A percentile compares a stretch with the other conserved stretches of the same genome.
Evolutionary conservation across 2,113 vertebrate genomes (phyloP).

Genomic region (Urocitellus parryii): DNA sequence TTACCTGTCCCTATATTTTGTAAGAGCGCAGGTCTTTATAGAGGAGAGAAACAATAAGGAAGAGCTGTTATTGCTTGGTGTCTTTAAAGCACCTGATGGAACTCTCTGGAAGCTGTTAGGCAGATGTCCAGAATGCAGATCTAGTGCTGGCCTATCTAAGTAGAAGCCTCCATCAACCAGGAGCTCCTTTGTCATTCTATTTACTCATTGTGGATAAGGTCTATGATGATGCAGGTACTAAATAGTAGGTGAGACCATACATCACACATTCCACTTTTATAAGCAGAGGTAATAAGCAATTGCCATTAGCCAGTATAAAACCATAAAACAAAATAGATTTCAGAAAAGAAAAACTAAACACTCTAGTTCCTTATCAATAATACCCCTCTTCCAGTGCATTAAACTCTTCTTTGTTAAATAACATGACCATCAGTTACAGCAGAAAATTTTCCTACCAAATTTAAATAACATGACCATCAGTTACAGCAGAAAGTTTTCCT

Average conservation of each 20-base stretch:
- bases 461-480: not conserved
- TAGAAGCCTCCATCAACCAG: not conserved
- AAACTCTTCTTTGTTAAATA: not conserved
- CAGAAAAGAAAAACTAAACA: not conserved
- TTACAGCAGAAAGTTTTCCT: not conserved
- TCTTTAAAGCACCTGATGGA: not conserved
- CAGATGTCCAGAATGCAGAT: not conserved
- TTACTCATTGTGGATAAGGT: not conserved
- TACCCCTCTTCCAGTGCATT: not conserved
- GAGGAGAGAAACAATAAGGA: not conserved
- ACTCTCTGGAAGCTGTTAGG: conserved; percentile 5
- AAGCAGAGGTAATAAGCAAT: not conserved
- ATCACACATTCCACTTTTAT: not conserved
- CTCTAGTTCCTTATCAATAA: no score
- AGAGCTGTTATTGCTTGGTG: not conserved
- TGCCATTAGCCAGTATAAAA: not conserved
- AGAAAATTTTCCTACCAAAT: not conserved
- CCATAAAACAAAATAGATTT: not conserved
- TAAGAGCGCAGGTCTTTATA: not conserved
- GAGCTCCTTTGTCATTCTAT: not conserved
- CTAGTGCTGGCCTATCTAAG: not conserved
- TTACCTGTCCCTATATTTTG: not conserved
- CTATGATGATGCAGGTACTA: no score
- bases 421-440: not conserved
- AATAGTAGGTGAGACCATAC: not conserved